Conservation (phyloP, 2,888 invertebrate genomes). For the Cephus pulcher region DNA sequence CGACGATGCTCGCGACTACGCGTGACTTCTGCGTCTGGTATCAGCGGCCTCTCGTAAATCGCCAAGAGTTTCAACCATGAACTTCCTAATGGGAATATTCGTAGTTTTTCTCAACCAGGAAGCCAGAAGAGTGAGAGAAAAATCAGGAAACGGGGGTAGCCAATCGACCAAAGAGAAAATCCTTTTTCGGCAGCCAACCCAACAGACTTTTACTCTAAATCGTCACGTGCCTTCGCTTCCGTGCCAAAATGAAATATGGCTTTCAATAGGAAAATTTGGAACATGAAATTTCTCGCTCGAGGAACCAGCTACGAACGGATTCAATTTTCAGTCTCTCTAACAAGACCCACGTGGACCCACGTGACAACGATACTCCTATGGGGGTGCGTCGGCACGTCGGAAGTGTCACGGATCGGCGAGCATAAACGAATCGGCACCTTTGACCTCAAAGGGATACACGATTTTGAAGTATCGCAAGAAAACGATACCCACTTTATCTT, state of each 20-base stretch:
- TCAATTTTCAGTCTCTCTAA: neutral
- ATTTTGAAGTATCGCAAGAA: neutral
- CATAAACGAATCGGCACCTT: slow-evolving; percentile 3
- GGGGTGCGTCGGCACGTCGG: slow-evolving; percentile 2
- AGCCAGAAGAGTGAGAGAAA: neutral
- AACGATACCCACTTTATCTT: neutral
- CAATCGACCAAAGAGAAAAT: neutral
- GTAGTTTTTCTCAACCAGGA: neutral
- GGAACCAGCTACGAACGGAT: neutral
- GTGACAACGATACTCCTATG: neutral
- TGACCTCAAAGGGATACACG: neutral
- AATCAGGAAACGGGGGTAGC: neutral
- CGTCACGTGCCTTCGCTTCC: slow-evolving; percentile 5
- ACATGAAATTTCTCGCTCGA: neutral
- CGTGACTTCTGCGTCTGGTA: neutral
- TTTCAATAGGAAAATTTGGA: neutral
- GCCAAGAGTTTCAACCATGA: neutral
- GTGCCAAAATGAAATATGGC: neutral
- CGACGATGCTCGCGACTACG: neutral
- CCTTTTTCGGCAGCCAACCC: neutral
- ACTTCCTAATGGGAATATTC: neutral
- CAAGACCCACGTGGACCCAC: slow-evolving; percentile 12
- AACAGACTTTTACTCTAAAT: neutral
- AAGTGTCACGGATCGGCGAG: slow-evolving; percentile 3
- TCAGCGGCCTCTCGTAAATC: neutral